Conservation (phyloP, 1,140 invertebrate species). For the Trichomalopsis sarcophagae region DNA sequence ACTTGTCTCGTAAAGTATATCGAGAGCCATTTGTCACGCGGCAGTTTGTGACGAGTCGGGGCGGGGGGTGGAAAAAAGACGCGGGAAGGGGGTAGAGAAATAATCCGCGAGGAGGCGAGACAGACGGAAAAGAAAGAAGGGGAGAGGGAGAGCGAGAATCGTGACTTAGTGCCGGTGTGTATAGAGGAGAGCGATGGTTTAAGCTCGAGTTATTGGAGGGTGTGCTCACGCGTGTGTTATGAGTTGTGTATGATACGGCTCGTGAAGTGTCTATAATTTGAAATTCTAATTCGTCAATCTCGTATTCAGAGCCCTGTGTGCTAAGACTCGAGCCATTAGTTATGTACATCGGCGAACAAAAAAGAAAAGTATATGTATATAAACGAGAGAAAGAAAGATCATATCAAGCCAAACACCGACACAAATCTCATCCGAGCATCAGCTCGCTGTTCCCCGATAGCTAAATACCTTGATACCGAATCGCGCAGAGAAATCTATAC, state of each 20-base stretch:
- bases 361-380: too few species aligned
- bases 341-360: neutral
- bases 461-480: neutral
- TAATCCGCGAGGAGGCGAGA: slow-evolving; percentile 31
- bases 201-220: slow-evolving; percentile 46
- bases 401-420: neutral
- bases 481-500: neutral
- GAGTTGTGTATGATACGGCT: neutral
- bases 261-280: neutral
- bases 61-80: slow-evolving; percentile 47
- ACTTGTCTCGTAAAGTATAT: slow-evolving; percentile 64
- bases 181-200: slow-evolving; percentile 15
- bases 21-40: slow-evolving; percentile 63
- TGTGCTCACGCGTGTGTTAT: neutral
- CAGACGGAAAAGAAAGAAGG: neutral
- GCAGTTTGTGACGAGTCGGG: slow-evolving; percentile 58
- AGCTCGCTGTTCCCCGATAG: neutral
- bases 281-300: neutral
- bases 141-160: slow-evolving; percentile 22
- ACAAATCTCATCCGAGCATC: neutral
- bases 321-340: too few species aligned
- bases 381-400: neutral
- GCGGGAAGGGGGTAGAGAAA: neutral
- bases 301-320: neutral
- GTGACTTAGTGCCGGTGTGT: slow-evolving; percentile 30